These are phyloP conservation scores for Zaprionus lachaisei DNA, from an alignment of 1,140 invertebrate genomes.

Conservation along the genomic window DNA sequence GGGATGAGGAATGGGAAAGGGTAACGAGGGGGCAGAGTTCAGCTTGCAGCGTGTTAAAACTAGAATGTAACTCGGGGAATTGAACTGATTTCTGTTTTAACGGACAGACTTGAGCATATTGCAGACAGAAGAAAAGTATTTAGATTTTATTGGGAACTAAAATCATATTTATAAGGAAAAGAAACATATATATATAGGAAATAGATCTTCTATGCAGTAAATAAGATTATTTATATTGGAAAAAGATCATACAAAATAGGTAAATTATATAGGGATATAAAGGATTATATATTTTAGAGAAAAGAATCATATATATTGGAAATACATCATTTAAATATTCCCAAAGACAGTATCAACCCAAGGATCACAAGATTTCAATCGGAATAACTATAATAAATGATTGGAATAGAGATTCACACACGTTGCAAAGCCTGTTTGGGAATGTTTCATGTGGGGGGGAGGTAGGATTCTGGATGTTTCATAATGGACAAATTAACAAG, in stretches of 20 bases:
- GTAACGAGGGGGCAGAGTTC: background rate
- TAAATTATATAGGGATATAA: no score
- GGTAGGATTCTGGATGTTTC: background rate
- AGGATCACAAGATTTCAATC: background rate
- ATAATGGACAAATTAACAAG: conserved; percentile 46
- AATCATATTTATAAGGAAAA: no score
- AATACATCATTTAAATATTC: background rate
- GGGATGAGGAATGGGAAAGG: background rate
- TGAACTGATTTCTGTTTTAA: background rate
- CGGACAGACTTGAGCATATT: background rate
- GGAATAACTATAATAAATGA: background rate
- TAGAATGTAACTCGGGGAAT: no score
- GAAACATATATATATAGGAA: no score
- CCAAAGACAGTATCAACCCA: background rate
- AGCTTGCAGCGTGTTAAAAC: background rate
- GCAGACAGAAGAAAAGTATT: background rate
- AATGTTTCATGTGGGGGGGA: background rate
- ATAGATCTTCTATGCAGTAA: no score
- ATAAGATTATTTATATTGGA: no score
- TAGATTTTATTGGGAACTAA: no score
- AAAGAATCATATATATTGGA: background rate
- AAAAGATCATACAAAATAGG: no score
- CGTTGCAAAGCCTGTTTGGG: background rate
- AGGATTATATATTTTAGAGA: no score
- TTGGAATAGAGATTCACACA: background rate